Evolutionary conservation across 2,888 invertebrate species (phyloP).

Genomic region (Caenorhabditis sp.): DNA sequence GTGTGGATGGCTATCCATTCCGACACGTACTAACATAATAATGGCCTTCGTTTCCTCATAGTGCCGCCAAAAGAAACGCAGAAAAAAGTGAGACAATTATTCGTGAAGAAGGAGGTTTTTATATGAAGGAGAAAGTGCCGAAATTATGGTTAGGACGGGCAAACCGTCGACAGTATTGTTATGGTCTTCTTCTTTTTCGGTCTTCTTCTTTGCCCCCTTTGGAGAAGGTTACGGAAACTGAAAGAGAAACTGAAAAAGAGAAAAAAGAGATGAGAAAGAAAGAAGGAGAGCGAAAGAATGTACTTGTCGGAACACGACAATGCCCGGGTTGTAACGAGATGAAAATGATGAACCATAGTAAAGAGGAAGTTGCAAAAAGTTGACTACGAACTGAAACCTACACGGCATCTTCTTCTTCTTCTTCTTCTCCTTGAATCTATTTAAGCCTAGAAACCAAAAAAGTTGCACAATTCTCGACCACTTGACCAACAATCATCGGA

Average conservation of each 20-base stretch:
- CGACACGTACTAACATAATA: constrained; percentile 16
- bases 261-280: neutral
- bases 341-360: constrained; percentile 3
- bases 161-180: constrained; percentile 15
- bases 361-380: constrained; percentile 1
- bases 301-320: constrained; percentile 43
- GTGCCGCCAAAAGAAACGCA: no score
- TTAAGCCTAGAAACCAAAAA: no score
- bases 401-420: neutral
- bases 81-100: constrained; percentile 9
- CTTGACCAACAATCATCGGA: neutral
- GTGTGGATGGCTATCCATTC: neutral
- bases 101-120: constrained; percentile 1
- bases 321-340: constrained; percentile 3
- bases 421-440: no score
- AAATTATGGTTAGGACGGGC: constrained; percentile 11
- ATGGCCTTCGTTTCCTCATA: constrained; percentile 5
- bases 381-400: neutral
- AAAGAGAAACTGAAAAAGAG: constrained; percentile 10
- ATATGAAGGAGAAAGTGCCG: constrained; percentile 23
- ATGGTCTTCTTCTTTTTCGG: constrained; percentile 1
- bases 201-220: neutral
- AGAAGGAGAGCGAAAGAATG: no score
- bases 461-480: no score
- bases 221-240: constrained; percentile 29